These are phyloP conservation scores for Oegoconia quadripuncta DNA, from an alignment of 2,888 invertebrate genomes.

Conservation along the genomic window DNA sequence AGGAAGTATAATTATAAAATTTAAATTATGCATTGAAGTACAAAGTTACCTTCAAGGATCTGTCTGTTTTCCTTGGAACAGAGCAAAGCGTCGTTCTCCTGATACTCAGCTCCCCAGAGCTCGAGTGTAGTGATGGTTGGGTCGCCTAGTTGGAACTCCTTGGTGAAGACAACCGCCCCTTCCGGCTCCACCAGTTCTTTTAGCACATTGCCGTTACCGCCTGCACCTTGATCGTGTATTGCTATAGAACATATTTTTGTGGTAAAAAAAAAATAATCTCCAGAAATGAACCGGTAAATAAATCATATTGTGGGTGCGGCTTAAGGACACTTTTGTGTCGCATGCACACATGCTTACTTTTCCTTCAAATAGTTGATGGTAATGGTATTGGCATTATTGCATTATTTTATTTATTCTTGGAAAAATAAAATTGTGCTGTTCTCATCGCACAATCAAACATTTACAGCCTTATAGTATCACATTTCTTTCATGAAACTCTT, in stretches of 20 bases:
- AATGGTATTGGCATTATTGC: too few species aligned
- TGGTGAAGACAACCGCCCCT: slow-evolving; percentile 93
- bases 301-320: neutral
- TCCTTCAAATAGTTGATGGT: too few species aligned
- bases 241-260: too few species aligned
- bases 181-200: slow-evolving; percentile 97
- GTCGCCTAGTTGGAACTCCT: slow-evolving; percentile 94
- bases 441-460: too few species aligned
- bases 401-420: too few species aligned
- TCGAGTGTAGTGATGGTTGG: slow-evolving; percentile 95
- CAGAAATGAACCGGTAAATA: neutral
- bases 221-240: slow-evolving; percentile 99
- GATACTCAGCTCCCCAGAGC: slow-evolving; percentile 99
- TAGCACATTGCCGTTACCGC: slow-evolving; percentile 98
- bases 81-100: slow-evolving; percentile 95
- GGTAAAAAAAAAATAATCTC: too few species aligned
- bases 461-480: too few species aligned
- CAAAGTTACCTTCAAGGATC: slow-evolving; percentile 75
- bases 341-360: too few species aligned
- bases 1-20: too few species aligned
- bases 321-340: neutral
- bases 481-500: too few species aligned
- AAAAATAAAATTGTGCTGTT: too few species aligned
- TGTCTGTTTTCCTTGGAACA: slow-evolving; percentile 83
- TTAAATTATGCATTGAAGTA: too few species aligned